Percentiles rank a stretch among this genome's conserved stretches.
Evolutionary conservation across 2,113 vertebrate genomes (phyloP).

Genomic region (Girardinichthys multiradiatus): DNA sequence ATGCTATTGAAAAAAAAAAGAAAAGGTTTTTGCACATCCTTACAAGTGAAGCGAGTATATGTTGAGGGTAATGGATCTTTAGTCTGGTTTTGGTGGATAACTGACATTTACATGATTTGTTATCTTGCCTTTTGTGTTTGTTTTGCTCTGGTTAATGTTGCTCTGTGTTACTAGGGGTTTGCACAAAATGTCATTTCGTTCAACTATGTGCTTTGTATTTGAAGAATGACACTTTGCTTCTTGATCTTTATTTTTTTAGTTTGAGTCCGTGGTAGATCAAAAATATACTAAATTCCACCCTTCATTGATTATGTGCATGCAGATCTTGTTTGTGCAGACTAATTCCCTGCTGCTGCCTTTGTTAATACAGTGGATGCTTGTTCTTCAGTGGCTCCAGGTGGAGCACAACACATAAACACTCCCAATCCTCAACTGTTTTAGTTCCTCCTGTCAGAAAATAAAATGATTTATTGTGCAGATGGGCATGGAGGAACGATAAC

Average conservation of each 20-base stretch:
- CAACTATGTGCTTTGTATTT: too few relatives aligned
- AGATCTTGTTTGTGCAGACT: not conserved
- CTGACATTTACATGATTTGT: not conserved
- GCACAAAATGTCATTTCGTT: too few relatives aligned
- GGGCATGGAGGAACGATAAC: conserved; percentile 36
- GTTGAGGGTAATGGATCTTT: too few relatives aligned
- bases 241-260: not conserved
- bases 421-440: not conserved
- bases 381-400: not conserved
- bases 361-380: not conserved
- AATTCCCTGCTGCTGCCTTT: not conserved
- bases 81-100: not conserved
- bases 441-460: conserved; percentile 4
- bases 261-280: too few relatives aligned
- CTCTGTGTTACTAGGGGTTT: too few relatives aligned
- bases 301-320: not conserved
- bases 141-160: too few relatives aligned
- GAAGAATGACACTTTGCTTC: too few relatives aligned
- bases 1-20: not conserved
- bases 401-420: not conserved
- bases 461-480: conserved; percentile 26
- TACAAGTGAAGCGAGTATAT: not conserved
- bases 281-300: not conserved
- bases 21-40: not conserved
- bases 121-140: not conserved